Evolutionary conservation across 2,113 vertebrate genomes (phyloP).

Genomic region (Lampris megalopsis): DNA sequence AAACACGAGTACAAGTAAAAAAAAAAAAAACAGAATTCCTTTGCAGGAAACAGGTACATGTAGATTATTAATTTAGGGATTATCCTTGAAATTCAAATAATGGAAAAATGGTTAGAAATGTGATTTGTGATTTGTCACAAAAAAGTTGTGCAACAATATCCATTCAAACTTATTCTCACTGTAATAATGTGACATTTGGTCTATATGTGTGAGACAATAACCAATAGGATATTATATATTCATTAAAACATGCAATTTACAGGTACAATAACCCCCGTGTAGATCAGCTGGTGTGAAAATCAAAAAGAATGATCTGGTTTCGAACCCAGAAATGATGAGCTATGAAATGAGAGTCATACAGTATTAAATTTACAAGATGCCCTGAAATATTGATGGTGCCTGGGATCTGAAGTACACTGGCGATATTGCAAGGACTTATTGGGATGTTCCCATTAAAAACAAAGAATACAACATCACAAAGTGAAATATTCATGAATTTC

Average conservation of each 20-base stretch:
- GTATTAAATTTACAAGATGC: constrained; percentile 37
- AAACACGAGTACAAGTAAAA: too few species aligned
- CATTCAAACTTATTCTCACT: constrained; percentile 18
- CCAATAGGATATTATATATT: constrained; percentile 2
- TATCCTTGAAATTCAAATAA: too few species aligned
- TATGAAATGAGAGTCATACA: constrained; percentile 26
- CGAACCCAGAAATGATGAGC: constrained; percentile 16
- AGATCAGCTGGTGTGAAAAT: constrained; percentile 30
- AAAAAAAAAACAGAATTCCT: too few species aligned
- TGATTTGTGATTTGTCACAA: too few species aligned
- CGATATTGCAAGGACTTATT: too few species aligned
- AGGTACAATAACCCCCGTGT: constrained; percentile 1
- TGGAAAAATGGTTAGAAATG: too few species aligned
- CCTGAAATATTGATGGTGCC: constrained; percentile 11
- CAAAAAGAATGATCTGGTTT: constrained; percentile 24
- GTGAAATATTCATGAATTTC: too few species aligned
- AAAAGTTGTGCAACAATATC: background rate
- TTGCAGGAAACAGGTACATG: too few species aligned
- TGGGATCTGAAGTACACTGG: background rate
- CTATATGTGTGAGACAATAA: constrained; percentile 2
- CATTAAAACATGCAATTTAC: constrained; percentile 13
- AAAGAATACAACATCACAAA: too few species aligned
- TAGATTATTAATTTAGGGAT: too few species aligned
- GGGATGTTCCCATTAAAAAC: too few species aligned
- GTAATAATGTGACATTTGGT: constrained; percentile 5